phyloP scores from a whole-genome alignment of 2,113 vertebrate genomes.

The Epinephelus fuscoguttatus region DNA sequence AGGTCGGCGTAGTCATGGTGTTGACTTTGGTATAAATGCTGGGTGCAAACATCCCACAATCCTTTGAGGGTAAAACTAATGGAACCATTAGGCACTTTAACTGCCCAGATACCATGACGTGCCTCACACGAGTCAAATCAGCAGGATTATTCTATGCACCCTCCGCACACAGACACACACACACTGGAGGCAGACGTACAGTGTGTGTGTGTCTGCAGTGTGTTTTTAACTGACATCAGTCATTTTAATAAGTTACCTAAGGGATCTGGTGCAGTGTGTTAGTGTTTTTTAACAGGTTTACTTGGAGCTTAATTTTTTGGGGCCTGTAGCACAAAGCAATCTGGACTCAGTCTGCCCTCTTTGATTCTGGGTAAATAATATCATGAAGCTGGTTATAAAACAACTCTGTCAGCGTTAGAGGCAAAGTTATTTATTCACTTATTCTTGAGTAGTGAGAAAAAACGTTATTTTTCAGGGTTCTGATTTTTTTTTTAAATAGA shows the following conservation, averaged over 20 bases:
- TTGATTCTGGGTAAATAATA: background rate
- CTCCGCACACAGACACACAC: background rate
- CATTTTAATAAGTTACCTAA: background rate
- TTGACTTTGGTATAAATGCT: background rate
- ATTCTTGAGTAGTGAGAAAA: too few species aligned
- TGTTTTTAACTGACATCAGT: constrained; percentile 10
- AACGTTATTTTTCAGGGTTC: too few species aligned
- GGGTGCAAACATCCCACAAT: background rate
- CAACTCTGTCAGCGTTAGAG: too few species aligned
- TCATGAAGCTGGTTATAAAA: background rate
- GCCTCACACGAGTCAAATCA: background rate
- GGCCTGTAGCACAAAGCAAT: background rate
- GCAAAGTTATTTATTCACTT: too few species aligned
- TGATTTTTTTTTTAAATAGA: too few species aligned
- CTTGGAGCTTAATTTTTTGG: too few species aligned
- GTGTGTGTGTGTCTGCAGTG: background rate
- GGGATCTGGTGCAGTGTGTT: constrained; percentile 14
- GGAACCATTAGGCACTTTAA: constrained; percentile 6
- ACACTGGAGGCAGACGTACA: background rate
- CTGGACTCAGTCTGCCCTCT: background rate
- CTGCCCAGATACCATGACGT: constrained; percentile 41
- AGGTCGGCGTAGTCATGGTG: background rate
- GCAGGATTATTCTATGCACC: constrained; percentile 35
- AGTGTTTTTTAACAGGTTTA: background rate
- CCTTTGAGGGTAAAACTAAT: background rate